Evolutionary conservation across 2,797 vertebrate species (phyloP), one percentile per base, ranked within the genome.

Genomic region (Poeciliopsis gracilis): DNA sequence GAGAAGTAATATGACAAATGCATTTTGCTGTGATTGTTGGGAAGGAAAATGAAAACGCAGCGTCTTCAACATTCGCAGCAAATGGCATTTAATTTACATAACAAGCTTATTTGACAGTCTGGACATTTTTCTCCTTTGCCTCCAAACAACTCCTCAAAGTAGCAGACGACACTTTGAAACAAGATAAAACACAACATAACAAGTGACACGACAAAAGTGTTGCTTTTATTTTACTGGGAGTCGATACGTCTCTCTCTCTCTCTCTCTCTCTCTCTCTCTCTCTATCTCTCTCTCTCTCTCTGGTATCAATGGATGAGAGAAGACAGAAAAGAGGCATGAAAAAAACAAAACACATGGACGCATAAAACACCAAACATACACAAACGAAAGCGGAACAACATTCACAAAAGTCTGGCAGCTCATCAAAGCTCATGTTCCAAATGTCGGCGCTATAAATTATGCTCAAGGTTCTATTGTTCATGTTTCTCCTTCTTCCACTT

Each of bases 401-500:
- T 38, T 66, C 87, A 51, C 72, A 59, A 76, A 88, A 78, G 75
- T 78, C 84, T 90, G 89, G 90, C 91, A 89, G 90, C 89, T 88
- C 89, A 91, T 94, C 90, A 92, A 92, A 92, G 91, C 77, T 20
- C 67, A 25, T 33, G 57, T 86, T 81, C 66, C 5, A 1, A 87
- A 85, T 70, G 57, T 77, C 51, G 76, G 78, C 15, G 77, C 83
- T 87, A 86, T 87, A 92, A 94, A 93, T 94, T 88, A 91, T 87
- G 87, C 87, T 88, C 90, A 91, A 89, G 87, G 78, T 86, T 86
- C 84, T 18, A 85, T 94, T 94, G 89, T 91, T 91, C 80, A 4
- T 79, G 63, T 85, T 84, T 83, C 84, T 71, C 83, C 86, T 77
- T 79, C 81, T 86, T 78, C 87, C 89, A 85, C 88, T 78, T 92